These are phyloP conservation scores for Porites lutea DNA, from an alignment of 64 coral and sea anemone species.

Conservation along the genomic window DNA sequence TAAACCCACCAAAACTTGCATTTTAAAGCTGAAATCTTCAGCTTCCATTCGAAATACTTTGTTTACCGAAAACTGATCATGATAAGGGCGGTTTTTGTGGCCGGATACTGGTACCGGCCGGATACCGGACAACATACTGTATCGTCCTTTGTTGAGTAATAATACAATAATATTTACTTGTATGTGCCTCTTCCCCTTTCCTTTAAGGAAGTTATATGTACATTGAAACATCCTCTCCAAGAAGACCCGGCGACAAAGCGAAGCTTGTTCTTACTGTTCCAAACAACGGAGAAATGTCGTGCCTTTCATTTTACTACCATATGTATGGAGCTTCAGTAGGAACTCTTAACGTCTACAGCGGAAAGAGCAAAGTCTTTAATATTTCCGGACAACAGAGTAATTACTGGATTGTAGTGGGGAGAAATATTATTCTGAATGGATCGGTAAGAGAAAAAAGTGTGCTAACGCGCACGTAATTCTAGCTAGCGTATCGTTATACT, in stretches of 20 bases:
- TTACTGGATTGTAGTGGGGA: background rate
- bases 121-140: no score
- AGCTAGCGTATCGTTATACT: no score
- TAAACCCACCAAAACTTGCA: no score
- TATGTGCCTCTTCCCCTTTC: background rate
- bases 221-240: background rate
- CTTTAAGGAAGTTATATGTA: background rate
- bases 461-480: no score
- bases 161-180: no score
- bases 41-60: no score
- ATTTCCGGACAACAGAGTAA: constrained; percentile 16
- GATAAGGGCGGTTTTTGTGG: no score
- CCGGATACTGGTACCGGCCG: no score
- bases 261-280: background rate
- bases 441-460: background rate
- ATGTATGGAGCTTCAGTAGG: constrained; percentile 31
- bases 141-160: no score
- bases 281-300: background rate
- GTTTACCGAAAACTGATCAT: no score
- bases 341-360: constrained; percentile 30
- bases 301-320: constrained; percentile 42
- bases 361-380: constrained; percentile 41
- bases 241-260: background rate
- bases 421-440: background rate
- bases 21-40: no score